phyloP scores from a whole-genome alignment of 64 coral and sea anemone species.

The Stichodactyla helianthus region DNA sequence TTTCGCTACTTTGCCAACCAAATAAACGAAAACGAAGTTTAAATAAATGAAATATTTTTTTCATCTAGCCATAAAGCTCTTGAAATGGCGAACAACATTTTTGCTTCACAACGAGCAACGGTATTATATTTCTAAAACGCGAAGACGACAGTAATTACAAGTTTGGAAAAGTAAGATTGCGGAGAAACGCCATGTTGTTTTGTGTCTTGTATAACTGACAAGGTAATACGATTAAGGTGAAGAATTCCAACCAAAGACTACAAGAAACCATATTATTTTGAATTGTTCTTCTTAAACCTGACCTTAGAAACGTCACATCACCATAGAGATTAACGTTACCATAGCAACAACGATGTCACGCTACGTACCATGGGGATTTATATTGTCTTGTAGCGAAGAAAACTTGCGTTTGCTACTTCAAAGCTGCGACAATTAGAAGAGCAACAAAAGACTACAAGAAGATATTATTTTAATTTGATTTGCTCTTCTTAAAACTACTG shows the following conservation, averaged over 20 bases:
- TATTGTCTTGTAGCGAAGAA: neutral
- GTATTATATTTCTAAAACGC: neutral
- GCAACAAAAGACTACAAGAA: neutral
- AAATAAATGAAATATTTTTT: neutral
- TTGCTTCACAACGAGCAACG: neutral
- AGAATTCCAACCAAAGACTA: no score
- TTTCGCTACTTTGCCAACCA: neutral
- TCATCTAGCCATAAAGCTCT: neutral
- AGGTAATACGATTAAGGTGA: no score
- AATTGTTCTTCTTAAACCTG: no score
- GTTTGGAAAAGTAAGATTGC: neutral
- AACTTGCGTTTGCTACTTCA: neutral
- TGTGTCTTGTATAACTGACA: no score
- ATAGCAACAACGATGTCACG: no score
- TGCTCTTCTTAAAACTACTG: no score
- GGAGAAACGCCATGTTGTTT: no score
- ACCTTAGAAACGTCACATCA: no score
- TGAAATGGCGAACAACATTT: neutral
- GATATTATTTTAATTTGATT: neutral
- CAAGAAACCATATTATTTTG: no score
- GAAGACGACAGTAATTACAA: neutral
- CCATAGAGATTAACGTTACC: no score
- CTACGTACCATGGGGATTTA: no score
- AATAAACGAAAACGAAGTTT: neutral
- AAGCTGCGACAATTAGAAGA: neutral